phyloP scores from a whole-genome alignment of 2,888 invertebrate genomes.

The Tiphia femorata region DNA sequence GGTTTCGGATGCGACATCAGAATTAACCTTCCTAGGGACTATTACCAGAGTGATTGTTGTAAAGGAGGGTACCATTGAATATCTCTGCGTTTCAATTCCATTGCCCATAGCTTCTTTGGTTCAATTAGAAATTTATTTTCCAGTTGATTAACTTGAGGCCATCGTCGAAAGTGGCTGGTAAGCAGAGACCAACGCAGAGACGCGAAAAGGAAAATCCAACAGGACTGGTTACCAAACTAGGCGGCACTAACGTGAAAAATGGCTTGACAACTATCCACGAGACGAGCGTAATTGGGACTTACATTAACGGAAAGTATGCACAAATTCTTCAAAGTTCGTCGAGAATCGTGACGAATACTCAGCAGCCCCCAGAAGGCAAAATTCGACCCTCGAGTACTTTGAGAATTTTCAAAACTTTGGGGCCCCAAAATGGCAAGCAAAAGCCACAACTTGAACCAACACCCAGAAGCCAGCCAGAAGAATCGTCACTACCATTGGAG shows the following conservation, averaged over 20 bases:
- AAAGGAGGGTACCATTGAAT: too few species aligned
- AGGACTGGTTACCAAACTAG: constrained; percentile 86
- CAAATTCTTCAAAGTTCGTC: constrained; percentile 88
- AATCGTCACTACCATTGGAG: constrained; percentile 72
- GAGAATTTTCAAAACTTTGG: constrained; percentile 83
- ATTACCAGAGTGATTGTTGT: too few species aligned
- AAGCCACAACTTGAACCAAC: constrained; percentile 76
- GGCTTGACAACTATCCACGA: constrained; percentile 88
- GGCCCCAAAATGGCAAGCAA: constrained; percentile 72
- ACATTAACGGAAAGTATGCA: constrained; percentile 89
- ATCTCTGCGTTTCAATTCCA: too few species aligned
- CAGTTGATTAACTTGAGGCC: constrained; percentile 80
- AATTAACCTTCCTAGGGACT: too few species aligned
- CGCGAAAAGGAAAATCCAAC: constrained; percentile 79
- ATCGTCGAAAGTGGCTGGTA: constrained; percentile 73
- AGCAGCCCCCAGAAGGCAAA: constrained; percentile 70
- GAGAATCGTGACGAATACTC: constrained; percentile 70
- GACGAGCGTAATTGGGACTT: constrained; percentile 90
- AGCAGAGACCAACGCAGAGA: constrained; percentile 69
- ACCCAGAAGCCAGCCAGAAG: constrained; percentile 73
- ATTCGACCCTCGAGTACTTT: constrained; percentile 78
- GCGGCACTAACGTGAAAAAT: constrained; percentile 86
- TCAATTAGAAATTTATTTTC: too few species aligned
- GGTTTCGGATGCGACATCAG: neutral
- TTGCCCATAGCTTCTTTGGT: too few species aligned